phyloP scores from a whole-genome alignment of 2,113 vertebrate species.

The Thomomys bottae region DNA sequence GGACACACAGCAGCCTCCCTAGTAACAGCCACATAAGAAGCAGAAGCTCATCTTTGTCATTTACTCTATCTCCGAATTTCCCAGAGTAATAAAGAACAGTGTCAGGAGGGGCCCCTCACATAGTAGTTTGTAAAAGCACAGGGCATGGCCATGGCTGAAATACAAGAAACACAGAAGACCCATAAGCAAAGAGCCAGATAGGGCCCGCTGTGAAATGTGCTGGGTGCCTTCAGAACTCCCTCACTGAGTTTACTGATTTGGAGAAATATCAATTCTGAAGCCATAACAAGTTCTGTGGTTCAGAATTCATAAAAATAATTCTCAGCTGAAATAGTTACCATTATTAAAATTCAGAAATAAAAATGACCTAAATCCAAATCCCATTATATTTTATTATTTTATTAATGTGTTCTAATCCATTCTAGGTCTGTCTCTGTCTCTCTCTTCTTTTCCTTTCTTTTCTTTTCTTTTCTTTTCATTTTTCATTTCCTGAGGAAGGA shows the following conservation, averaged over 20 bases:
- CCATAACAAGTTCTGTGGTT: background rate
- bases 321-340: background rate
- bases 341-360: conserved; percentile 43
- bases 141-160: background rate
- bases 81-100: background rate
- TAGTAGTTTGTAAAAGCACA: background rate
- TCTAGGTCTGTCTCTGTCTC: too few species aligned
- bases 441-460: too few species aligned
- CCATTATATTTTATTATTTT: conserved; percentile 20
- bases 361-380: conserved; percentile 1
- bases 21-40: background rate
- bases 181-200: background rate
- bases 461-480: too few species aligned
- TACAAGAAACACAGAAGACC: background rate
- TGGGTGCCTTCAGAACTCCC: background rate
- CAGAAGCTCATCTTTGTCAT: background rate
- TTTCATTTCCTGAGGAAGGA: too few species aligned
- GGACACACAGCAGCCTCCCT: background rate
- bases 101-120: background rate
- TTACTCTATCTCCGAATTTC: background rate
- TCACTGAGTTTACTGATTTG: background rate
- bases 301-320: conserved; percentile 28
- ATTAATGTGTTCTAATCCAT: background rate
- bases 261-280: background rate
- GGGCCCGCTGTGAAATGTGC: background rate